Conservation (phyloP, 1,140 invertebrate genomes). For the Rhagoletis zephyria region DNA sequence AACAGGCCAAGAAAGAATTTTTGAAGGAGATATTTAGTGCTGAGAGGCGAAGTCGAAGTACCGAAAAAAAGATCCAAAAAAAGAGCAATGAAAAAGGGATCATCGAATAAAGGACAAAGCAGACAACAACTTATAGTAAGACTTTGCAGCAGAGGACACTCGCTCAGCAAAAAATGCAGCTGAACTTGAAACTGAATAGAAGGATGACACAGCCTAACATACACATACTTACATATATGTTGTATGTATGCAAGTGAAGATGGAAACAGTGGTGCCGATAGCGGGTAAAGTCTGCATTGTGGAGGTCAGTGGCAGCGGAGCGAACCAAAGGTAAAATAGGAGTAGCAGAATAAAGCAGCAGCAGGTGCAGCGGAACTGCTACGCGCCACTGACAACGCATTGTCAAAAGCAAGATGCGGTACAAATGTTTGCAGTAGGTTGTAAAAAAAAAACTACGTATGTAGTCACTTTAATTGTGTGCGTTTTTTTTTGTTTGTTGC, state of each 20-base stretch:
- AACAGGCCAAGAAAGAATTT: neutral
- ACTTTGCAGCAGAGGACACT: neutral
- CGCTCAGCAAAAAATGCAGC: neutral
- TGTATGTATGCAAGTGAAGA: too few relatives aligned
- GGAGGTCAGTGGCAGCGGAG: neutral
- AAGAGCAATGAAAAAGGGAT: neutral
- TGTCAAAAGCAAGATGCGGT: neutral
- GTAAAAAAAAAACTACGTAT: too few relatives aligned
- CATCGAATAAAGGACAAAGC: neutral
- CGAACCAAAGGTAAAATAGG: neutral
- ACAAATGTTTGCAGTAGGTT: neutral
- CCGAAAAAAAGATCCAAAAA: neutral
- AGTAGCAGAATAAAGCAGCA: neutral
- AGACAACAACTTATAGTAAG: neutral
- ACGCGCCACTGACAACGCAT: neutral
- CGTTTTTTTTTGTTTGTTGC: too few relatives aligned
- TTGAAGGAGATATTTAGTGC: neutral
- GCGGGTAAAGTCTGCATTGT: neutral
- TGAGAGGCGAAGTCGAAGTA: neutral
- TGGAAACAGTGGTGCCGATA: neutral
- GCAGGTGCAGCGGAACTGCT: conserved; percentile 21
- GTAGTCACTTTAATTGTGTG: too few relatives aligned
- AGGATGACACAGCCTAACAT: too few relatives aligned
- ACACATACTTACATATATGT: too few relatives aligned
- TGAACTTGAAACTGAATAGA: conserved; percentile 14